phyloP scores from a whole-genome alignment of 1,140 invertebrate genomes.

The Papilio helenus region DNA sequence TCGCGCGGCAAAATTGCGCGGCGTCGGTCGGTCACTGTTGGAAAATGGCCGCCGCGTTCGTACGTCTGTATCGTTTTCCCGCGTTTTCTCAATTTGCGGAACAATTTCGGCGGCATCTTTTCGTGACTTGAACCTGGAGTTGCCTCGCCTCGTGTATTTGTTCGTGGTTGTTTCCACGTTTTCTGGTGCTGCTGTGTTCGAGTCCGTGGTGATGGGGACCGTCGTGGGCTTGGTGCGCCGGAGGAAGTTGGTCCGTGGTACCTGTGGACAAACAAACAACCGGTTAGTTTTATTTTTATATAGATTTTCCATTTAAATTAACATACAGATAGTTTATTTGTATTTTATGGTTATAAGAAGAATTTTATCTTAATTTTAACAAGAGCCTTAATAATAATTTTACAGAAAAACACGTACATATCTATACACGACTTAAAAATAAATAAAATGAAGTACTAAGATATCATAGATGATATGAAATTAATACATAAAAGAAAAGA shows the following conservation, averaged over 20 bases:
- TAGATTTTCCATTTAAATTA: slow-evolving; percentile 1
- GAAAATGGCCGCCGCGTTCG: slow-evolving; percentile 57
- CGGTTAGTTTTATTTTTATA: slow-evolving; percentile 58
- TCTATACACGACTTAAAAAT: background rate
- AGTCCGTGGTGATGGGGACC: slow-evolving; percentile 57
- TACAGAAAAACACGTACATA: background rate
- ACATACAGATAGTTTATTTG: slow-evolving; percentile 3
- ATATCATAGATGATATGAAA: background rate
- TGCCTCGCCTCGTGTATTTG: slow-evolving; percentile 64
- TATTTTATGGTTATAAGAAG: background rate
- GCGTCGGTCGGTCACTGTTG: slow-evolving; percentile 63
- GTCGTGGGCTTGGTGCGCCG: slow-evolving; percentile 70
- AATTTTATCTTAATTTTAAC: background rate
- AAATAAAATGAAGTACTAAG: background rate
- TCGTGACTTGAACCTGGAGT: slow-evolving; percentile 69
- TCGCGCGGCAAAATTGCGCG: slow-evolving; percentile 64
- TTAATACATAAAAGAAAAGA: background rate
- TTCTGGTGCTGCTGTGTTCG: slow-evolving; percentile 49
- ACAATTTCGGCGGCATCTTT: slow-evolving; percentile 55
- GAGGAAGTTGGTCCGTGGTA: slow-evolving; percentile 60
- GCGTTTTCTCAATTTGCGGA: slow-evolving; percentile 50
- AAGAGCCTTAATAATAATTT: background rate
- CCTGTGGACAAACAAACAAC: slow-evolving; percentile 60
- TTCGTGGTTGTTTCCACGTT: slow-evolving; percentile 60
- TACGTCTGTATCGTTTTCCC: slow-evolving; percentile 46